Conservation (phyloP, 2,113 vertebrate genomes). For the Myotis yumanensis region DNA sequence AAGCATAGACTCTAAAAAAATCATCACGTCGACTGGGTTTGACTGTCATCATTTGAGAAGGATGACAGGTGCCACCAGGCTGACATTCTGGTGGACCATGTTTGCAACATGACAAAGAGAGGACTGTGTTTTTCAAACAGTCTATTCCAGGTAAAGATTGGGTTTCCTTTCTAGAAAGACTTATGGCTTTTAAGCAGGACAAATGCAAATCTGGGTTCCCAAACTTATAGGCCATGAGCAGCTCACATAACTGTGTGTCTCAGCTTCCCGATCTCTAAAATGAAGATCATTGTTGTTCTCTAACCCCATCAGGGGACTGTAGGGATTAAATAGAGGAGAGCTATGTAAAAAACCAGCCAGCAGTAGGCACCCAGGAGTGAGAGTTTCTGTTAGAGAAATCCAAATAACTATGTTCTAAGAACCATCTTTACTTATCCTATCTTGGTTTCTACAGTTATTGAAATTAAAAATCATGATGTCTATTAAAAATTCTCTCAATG, state of each 20-base stretch:
- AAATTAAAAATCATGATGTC: conserved; percentile 66
- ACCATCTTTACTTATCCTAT: conserved; percentile 4
- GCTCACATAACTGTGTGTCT: not conserved
- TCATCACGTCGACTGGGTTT: not conserved
- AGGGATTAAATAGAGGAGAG: not conserved
- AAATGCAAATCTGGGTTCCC: not conserved
- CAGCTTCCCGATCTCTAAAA: not conserved
- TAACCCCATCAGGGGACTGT: not conserved
- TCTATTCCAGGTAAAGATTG: not conserved
- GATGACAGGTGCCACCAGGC: not conserved
- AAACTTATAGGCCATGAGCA: not conserved
- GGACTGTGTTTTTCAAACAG: not conserved
- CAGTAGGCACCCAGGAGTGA: not conserved
- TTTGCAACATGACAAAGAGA: not conserved
- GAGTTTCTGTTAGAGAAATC: not conserved
- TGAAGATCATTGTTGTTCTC: not conserved
- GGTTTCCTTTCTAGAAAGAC: not conserved
- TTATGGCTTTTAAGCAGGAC: not conserved
- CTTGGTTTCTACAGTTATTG: conserved; percentile 26
- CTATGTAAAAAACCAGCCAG: not conserved
- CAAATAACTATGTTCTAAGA: conserved; percentile 14
- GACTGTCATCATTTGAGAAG: not conserved
- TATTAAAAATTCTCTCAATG: conserved; percentile 71
- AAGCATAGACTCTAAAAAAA: not conserved
- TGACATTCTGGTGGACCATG: not conserved